Evolutionary conservation across 2,888 invertebrate species (phyloP), one percentile per base, ranked within the genome.

Genomic region (Ichneumon xanthorius): DNA sequence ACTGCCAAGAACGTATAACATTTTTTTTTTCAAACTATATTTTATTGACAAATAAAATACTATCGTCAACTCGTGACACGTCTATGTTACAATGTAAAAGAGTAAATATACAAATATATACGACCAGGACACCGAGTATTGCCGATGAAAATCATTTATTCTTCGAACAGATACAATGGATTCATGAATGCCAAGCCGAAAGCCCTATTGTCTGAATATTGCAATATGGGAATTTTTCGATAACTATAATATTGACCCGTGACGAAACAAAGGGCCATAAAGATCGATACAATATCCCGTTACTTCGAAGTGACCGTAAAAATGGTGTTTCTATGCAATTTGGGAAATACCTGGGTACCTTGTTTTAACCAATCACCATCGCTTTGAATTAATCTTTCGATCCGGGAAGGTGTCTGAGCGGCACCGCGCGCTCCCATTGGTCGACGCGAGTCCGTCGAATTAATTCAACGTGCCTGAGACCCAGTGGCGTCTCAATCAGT

Each of bases 401-500:
- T 53, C 19, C 19, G 19, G 55, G 55, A 58, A 58, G 2, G 55
- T 26, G 26, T 26, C 26, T 0, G 3, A 26, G 22, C 26, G 14
- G 14, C 26, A 11, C 19, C 19, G 37, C 55, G 58, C 61, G 2
- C 14, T 63, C 45, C n/a, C 48, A 63, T 75, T 63, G 61, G 75
- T 50, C 48, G 26, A 9, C 19, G 2, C 19, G 5, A 61, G 9
- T 19, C 61, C 63, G 45, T 48, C 33, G 33, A 63, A 50, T n/a
- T 30, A 26, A 19, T 48, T 61, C 11, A 16, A 63, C 45, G 53
- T 14, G 5, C 22, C 45, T 16, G 16, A 40, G 4, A 0, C 1
- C 4, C 58, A 40, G n/a, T 45, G 61, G 58, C 61, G 73, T 73
- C 58, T 40, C 55, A 30, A 14, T 40, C 58, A 5, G 22, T 14